These are phyloP conservation scores for Orchestia grillus DNA, from an alignment of 1,140 invertebrate species.

Conservation along the genomic window DNA sequence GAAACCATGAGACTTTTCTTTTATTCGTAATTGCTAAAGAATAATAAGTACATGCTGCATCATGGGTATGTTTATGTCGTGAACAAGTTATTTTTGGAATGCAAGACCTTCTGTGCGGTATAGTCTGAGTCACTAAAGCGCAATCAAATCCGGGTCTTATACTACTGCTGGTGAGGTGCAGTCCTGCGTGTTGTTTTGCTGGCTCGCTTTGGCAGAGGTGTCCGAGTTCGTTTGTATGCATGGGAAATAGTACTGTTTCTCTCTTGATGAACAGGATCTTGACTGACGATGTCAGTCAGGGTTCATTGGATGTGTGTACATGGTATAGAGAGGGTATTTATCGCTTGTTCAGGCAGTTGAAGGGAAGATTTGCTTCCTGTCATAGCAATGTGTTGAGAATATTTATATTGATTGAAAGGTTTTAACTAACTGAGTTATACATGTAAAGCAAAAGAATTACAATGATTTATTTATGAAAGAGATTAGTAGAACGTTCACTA, in stretches of 20 bases:
- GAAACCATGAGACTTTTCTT: no score
- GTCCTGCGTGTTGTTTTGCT: neutral
- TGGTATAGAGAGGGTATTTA: neutral
- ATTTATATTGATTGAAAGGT: neutral
- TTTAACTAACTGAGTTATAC: neutral
- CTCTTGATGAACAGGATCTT: neutral
- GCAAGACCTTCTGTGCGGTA: no score
- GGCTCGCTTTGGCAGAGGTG: neutral
- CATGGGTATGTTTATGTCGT: no score
- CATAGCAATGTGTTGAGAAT: neutral
- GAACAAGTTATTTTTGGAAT: no score
- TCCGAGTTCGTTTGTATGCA: neutral
- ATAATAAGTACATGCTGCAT: no score
- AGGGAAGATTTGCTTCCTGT: neutral
- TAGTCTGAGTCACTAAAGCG: no score
- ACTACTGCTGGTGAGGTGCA: conserved; percentile 40
- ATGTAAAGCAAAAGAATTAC: no score
- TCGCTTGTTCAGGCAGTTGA: no score
- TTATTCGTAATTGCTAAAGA: no score
- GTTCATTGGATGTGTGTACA: neutral
- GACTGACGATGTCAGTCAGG: neutral
- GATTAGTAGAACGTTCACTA: no score
- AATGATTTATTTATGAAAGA: neutral
- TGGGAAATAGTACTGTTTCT: neutral
- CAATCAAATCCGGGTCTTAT: no score